Evolutionary conservation across 2,888 invertebrate genomes (phyloP).

Genomic region (Helicoverpa assulta): DNA sequence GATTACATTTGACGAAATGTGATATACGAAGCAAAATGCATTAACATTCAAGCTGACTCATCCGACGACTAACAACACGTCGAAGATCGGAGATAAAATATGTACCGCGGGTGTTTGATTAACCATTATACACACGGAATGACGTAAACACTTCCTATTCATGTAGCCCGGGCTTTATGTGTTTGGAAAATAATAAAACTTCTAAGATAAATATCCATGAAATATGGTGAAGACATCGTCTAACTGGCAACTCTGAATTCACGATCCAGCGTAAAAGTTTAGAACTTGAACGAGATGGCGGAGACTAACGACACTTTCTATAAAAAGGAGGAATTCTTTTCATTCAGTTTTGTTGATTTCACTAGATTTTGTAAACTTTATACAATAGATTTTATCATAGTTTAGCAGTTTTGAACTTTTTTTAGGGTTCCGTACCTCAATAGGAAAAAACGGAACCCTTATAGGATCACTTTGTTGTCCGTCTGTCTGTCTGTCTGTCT

Average conservation of each 20-base stretch:
- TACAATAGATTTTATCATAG: too few relatives aligned
- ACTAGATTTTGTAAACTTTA: slow-evolving; percentile 52
- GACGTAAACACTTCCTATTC: slow-evolving; percentile 58
- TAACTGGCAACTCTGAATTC: slow-evolving; percentile 69
- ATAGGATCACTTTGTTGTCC: too few relatives aligned
- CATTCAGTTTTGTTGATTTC: slow-evolving; percentile 69
- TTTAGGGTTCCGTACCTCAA: slow-evolving; percentile 1
- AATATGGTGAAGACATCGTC: slow-evolving; percentile 75
- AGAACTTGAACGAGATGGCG: slow-evolving; percentile 62
- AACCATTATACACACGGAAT: slow-evolving; percentile 57
- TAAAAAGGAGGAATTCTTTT: slow-evolving; percentile 69
- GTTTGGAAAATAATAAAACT: slow-evolving; percentile 65
- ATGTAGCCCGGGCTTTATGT: slow-evolving; percentile 23
- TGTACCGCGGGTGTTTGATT: slow-evolving; percentile 65
- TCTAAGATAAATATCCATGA: slow-evolving; percentile 72
- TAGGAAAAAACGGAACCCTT: too few relatives aligned
- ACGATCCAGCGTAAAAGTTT: slow-evolving; percentile 71
- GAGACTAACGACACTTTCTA: slow-evolving; percentile 74
- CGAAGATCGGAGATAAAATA: slow-evolving; percentile 68
- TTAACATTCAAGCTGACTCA: slow-evolving; percentile 86
- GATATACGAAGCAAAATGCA: slow-evolving; percentile 85
- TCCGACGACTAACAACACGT: slow-evolving; percentile 65
- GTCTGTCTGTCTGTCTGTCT: too few relatives aligned
- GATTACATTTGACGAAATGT: slow-evolving; percentile 84
- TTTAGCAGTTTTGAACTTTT: slow-evolving; percentile 4